These are phyloP conservation scores for Petroica traversi DNA, from an alignment of 2,113 vertebrate species.

Conservation along the genomic window DNA sequence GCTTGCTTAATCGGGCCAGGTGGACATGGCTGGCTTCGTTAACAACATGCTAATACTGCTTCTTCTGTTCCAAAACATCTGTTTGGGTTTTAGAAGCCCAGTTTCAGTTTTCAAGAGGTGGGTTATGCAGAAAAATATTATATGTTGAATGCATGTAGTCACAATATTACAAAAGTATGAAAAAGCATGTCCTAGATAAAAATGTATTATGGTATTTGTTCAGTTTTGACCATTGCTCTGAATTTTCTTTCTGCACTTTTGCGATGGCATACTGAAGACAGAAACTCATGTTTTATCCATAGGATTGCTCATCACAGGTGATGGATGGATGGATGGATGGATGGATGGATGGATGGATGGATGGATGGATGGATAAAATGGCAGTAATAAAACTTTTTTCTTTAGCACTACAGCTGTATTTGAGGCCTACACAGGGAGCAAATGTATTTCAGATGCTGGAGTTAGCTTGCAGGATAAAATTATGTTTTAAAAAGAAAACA, in stretches of 20 bases:
- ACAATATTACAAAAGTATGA: not conserved
- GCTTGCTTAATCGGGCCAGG: slow-evolving; percentile 48
- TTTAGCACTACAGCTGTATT: not conserved
- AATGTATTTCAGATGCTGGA: not conserved
- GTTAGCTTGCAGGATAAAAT: not conserved
- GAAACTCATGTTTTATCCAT: not conserved
- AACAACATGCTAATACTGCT: slow-evolving; percentile 73
- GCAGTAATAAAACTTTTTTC: not conserved
- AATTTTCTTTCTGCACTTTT: not conserved
- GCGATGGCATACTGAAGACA: not conserved
- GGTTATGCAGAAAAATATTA: not conserved
- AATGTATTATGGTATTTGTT: not conserved
- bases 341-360: not conserved
- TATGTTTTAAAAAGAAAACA: not conserved
- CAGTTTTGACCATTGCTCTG: not conserved
- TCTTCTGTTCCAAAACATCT: slow-evolving; percentile 75
- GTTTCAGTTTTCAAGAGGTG: slow-evolving; percentile 84
- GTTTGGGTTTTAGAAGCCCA: slow-evolving; percentile 72
- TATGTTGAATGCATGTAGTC: not conserved
- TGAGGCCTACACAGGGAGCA: not conserved
- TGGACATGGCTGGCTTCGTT: slow-evolving; percentile 78
- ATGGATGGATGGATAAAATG: not conserved
- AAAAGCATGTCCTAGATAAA: not conserved
- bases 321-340: too few relatives aligned
- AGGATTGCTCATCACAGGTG: not conserved